Evolutionary conservation across 1,140 invertebrate species (phyloP), one percentile per base, ranked within the genome.

Genomic region (Wiebesia pumilae): DNA sequence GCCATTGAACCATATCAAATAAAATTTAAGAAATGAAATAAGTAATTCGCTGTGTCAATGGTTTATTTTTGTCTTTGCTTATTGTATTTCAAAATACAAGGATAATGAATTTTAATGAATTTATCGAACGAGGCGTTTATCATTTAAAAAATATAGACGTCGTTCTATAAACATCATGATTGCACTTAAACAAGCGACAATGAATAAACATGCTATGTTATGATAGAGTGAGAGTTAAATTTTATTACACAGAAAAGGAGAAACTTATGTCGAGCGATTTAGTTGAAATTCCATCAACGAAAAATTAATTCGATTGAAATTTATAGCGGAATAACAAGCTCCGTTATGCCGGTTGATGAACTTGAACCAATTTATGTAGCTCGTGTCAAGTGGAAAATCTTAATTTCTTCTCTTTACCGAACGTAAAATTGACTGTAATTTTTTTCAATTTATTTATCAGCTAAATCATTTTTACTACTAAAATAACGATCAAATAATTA

Each of bases 221-320:
- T 24, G 62, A 67, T 43, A 69, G n/a, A 69, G 21, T 6, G 81
- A 51, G 38, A 51, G 40, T 71, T 33, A 30, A 6, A 33, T 82
- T 51, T 82, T 58, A 73, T 54, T 38, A 51, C 19, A 33, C 35
- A 69, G 43, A 62, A 40, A 33, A 14, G 65, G 27, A 65, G 33
- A 73, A 33, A 21, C 35, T 73, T n/a, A 33, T 73, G 65, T 30
- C 33, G 73, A 51, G 40, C 33, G 24, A 30, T 9, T n/a, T 38
- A 71, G 84, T 27, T 82, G 62, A 14, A 83, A 77, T 86, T 77
- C 73, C 73, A 83, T 86, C 81, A 81, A 14, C 54, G 54, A 43
- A 38, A 86, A 83, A 83, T 83, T 83, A 79, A 83, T 69, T 54
- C 35, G 71, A 86, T 86, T 86, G 85, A 82, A 83, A 86, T 86